Conservation (phyloP, 2,797 vertebrate species). For the Limosa lapponica region DNA sequence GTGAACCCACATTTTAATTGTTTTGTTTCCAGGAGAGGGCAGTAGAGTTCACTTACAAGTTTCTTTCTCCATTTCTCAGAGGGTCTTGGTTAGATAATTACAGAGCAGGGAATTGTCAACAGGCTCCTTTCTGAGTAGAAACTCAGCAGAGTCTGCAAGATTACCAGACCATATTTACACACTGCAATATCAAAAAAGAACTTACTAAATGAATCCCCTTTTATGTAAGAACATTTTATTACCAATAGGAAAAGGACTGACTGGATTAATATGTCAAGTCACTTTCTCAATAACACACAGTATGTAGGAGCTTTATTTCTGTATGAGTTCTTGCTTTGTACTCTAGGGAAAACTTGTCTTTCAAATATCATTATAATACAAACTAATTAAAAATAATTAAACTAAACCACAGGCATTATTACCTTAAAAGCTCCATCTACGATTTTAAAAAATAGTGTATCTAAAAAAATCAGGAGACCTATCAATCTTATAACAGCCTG, state of each 20-base stretch:
- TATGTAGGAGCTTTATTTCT: background rate
- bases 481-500: background rate
- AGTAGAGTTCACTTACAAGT: background rate
- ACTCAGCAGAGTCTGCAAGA: background rate
- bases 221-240: background rate
- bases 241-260: background rate
- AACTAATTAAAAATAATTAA: background rate
- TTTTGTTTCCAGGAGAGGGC: slow-evolving; percentile 58
- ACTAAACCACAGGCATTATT: background rate
- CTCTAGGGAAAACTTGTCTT: background rate
- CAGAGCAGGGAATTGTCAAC: background rate
- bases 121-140: background rate
- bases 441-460: background rate
- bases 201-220: background rate
- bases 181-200: background rate
- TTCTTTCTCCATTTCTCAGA: background rate
- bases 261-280: background rate
- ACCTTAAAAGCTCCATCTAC: background rate
- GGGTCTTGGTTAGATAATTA: background rate
- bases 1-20: background rate
- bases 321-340: background rate
- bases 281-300: background rate
- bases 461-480: background rate
- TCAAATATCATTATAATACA: background rate
- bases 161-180: background rate